phyloP scores from a whole-genome alignment of 2,113 vertebrate species.

The Laterallus jamaicensis region DNA sequence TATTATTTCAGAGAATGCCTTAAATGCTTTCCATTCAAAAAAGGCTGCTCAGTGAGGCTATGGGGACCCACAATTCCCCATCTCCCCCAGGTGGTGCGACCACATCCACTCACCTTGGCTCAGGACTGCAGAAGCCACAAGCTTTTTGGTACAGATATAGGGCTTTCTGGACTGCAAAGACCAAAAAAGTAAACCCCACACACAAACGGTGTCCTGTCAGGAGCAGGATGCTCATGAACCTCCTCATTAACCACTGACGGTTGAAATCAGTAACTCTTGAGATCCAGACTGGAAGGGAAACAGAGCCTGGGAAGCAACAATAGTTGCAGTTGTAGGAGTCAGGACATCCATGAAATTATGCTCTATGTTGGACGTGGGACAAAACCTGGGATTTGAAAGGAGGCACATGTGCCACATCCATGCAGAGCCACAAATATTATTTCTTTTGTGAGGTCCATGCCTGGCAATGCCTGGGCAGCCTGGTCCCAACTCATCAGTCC shows the following conservation, averaged over 20 bases:
- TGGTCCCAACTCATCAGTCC: too few species aligned
- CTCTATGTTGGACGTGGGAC: background rate
- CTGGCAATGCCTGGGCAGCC: background rate
- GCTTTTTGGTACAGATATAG: background rate
- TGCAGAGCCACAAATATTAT: background rate
- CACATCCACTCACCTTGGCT: fast-evolving
- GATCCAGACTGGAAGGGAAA: background rate
- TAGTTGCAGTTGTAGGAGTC: background rate
- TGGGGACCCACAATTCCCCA: background rate
- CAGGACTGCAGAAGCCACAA: background rate
- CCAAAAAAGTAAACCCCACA: background rate
- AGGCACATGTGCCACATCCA: background rate
- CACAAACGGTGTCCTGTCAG: background rate
- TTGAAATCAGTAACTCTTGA: background rate
- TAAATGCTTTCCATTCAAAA: background rate
- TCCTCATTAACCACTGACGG: background rate
- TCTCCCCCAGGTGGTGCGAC: fast-evolving
- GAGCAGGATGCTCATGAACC: background rate
- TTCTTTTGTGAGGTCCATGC: background rate
- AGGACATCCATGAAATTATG: background rate
- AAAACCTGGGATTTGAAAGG: background rate
- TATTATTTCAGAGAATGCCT: background rate
- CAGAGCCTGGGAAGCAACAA: background rate
- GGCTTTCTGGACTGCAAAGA: background rate
- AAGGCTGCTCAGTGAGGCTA: background rate